Conservation (phyloP, 2,113 vertebrate species). For the Sigmodon hispidus region DNA sequence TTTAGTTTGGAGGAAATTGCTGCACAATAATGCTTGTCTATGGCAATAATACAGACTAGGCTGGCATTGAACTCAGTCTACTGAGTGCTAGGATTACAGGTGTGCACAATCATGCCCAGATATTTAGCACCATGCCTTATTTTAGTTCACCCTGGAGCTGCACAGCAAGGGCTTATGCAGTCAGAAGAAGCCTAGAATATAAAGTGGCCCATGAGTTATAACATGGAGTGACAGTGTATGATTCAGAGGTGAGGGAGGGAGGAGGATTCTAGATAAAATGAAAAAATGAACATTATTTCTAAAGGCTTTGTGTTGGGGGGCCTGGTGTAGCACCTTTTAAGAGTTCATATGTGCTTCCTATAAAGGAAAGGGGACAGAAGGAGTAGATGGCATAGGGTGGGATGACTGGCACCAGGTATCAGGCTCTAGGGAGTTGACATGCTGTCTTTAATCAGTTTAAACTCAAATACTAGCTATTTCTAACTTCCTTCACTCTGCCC, state of each 20-base stretch:
- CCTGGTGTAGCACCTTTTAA: not conserved
- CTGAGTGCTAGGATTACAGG: not conserved
- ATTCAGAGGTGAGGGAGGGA: not conserved
- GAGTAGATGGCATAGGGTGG: fast-evolving
- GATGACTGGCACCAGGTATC: not conserved
- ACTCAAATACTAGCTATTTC: not conserved
- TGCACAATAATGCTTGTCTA: not conserved
- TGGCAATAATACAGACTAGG: not conserved
- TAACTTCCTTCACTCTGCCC: not conserved
- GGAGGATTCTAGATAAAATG: not conserved
- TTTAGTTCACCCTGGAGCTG: not conserved
- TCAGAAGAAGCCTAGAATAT: not conserved
- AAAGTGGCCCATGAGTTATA: not conserved
- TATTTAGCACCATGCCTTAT: not conserved
- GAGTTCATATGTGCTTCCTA: not conserved
- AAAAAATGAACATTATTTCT: not conserved
- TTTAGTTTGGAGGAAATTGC: not conserved
- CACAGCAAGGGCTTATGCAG: not conserved
- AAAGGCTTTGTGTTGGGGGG: not conserved
- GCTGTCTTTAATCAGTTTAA: not conserved
- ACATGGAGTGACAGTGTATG: not conserved
- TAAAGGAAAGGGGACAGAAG: not conserved
- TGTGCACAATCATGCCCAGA: not conserved
- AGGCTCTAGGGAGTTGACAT: not conserved
- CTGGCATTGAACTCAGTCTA: not conserved